A percentile compares a stretch with the other conserved stretches of the same genome.
These are phyloP conservation scores for Pseudococcus viburni DNA, from an alignment of 2,888 invertebrate genomes.

Conservation along the genomic window DNA sequence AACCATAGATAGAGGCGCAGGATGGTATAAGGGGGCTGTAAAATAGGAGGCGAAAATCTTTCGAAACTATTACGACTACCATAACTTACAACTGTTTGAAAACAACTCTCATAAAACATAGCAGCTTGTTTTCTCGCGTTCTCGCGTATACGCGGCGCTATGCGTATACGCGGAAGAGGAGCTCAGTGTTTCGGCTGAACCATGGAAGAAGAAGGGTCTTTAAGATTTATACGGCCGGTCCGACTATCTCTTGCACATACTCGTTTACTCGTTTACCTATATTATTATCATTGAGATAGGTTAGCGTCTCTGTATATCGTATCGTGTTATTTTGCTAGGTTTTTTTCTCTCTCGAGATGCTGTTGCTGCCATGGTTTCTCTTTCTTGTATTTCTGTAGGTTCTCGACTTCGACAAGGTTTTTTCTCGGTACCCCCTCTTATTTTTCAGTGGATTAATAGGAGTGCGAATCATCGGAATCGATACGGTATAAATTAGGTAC, in stretches of 20 bases:
- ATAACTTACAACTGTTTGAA: slow-evolving; percentile 56
- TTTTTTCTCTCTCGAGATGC: slow-evolving; percentile 11
- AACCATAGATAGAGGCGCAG: slow-evolving; percentile 25
- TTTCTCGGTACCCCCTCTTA: not conserved
- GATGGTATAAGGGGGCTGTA: not conserved
- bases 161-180: slow-evolving; percentile 26
- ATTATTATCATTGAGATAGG: slow-evolving; percentile 64
- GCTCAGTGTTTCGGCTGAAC: slow-evolving; percentile 52
- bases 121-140: slow-evolving; percentile 38
- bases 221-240: slow-evolving; percentile 58
- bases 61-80: slow-evolving; percentile 56
- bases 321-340: slow-evolving; percentile 57
- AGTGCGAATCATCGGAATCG: not conserved
- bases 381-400: not conserved
- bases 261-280: slow-evolving; percentile 61
- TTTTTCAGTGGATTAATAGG: not conserved
- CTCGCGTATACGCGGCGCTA: not conserved
- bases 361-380: not conserved
- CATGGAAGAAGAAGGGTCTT: slow-evolving; percentile 51
- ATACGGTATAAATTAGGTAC: slow-evolving; percentile 7
- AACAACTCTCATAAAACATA: slow-evolving; percentile 58
- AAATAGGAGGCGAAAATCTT: slow-evolving; percentile 29
- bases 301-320: slow-evolving; percentile 48
- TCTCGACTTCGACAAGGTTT: not conserved
- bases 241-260: slow-evolving; percentile 58